Percentiles rank a stretch among this genome's conserved stretches.
Conservation (phyloP, 2,797 vertebrate species). For the Megalops cyprinoides region DNA sequence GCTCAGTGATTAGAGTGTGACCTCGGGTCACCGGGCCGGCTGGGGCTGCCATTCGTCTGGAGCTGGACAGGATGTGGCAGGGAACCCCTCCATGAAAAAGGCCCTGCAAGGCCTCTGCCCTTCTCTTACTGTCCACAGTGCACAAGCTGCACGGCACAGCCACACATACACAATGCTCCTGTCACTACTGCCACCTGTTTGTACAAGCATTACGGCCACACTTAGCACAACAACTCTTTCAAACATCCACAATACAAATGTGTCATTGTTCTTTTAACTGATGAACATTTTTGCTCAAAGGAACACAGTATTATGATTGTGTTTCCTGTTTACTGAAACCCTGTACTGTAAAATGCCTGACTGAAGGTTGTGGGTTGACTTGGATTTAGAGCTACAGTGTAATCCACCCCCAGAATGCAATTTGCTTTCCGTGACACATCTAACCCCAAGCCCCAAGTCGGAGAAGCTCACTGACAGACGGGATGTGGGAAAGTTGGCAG, state of each 20-base stretch:
- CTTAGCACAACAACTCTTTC: not conserved
- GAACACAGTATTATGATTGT: not conserved
- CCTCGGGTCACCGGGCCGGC: constrained; percentile 53
- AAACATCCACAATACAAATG: not conserved
- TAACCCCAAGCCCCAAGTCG: not conserved
- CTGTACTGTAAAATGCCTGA: not conserved
- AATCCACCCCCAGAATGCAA: not conserved
- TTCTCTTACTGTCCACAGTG: constrained; percentile 9
- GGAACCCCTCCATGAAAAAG: constrained; percentile 24
- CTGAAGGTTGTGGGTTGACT: not conserved
- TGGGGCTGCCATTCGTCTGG: constrained; percentile 49
- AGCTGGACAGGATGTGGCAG: constrained; percentile 42
- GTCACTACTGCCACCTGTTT: not conserved
- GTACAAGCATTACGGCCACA: not conserved
- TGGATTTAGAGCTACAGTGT: not conserved
- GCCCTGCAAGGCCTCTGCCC: not conserved
- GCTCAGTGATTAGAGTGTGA: constrained; percentile 61
- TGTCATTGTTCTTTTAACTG: not conserved
- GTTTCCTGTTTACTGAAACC: not conserved
- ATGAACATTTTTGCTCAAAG: not conserved
- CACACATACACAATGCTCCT: constrained; percentile 7
- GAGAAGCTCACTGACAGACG: constrained; percentile 1
- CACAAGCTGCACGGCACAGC: not conserved
- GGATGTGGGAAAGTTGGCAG: not conserved
- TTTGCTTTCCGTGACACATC: not conserved